These are phyloP conservation scores for Drosophila pseudoobscura DNA, from an alignment of 1,140 invertebrate species.

Conservation along the genomic window DNA sequence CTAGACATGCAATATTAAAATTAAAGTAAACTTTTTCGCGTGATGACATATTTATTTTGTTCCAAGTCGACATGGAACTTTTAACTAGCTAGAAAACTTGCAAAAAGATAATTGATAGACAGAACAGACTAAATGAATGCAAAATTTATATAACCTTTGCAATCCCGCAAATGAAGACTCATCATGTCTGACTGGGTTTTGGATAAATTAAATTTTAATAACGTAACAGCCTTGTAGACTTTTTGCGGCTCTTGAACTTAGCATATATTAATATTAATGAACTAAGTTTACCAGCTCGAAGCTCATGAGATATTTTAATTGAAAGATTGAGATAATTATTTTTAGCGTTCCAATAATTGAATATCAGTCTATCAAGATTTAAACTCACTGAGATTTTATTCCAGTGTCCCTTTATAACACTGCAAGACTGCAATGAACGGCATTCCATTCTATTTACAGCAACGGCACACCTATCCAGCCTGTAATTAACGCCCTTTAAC, in stretches of 20 bases:
- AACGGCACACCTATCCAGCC: slow-evolving; percentile 32
- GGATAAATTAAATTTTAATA: slow-evolving; percentile 2
- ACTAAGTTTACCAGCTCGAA: slow-evolving; percentile 15
- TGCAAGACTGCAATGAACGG: slow-evolving; percentile 1
- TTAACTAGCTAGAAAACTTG: slow-evolving; percentile 4
- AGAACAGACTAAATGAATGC: background rate
- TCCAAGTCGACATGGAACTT: no score
- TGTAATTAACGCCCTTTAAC: slow-evolving; percentile 35
- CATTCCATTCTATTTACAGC: slow-evolving; percentile 21
- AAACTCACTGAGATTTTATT: no score
- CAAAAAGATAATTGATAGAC: background rate
- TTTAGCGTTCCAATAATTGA: no score
- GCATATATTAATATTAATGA: slow-evolving; percentile 33
- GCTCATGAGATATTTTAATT: slow-evolving; percentile 24
- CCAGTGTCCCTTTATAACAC: no score
- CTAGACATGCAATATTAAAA: slow-evolving; percentile 74
- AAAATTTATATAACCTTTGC: slow-evolving; percentile 8
- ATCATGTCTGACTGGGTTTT: background rate
- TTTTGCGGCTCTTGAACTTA: slow-evolving; percentile 2
- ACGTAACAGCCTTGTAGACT: background rate
- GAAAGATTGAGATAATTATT: background rate
- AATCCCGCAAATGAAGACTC: background rate
- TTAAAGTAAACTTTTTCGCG: slow-evolving; percentile 65
- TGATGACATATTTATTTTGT: slow-evolving; percentile 64
- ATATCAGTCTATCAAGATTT: no score